Conservation (phyloP, 2,888 invertebrate genomes). For the Trichogramma dendrolimi region DNA sequence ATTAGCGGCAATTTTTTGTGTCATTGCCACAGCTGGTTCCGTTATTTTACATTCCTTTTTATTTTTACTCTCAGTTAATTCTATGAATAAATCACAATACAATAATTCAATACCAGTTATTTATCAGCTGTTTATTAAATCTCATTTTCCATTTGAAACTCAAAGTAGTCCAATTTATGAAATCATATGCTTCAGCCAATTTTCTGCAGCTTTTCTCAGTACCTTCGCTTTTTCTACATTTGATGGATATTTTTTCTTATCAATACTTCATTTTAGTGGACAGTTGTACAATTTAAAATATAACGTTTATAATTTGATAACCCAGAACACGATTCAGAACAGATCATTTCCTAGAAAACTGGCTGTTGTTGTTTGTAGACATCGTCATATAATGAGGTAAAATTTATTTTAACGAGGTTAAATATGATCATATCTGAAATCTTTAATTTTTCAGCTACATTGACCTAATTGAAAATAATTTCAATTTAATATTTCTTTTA, state of each 20-base stretch:
- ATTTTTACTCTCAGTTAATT: not conserved
- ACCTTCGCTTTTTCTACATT: slow-evolving; percentile 34
- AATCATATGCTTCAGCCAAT: slow-evolving; percentile 30
- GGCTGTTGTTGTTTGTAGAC: too few relatives aligned
- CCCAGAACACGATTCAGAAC: too few relatives aligned
- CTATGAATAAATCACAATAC: too few relatives aligned
- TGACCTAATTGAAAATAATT: too few relatives aligned
- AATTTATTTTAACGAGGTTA: too few relatives aligned
- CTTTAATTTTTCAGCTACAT: too few relatives aligned
- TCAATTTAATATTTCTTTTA: too few relatives aligned
- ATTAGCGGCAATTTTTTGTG: not conserved
- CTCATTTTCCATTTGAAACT: slow-evolving; percentile 29
- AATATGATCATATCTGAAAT: too few relatives aligned
- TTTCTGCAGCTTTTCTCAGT: slow-evolving; percentile 28
- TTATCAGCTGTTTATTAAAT: not conserved
- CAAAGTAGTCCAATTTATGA: not conserved
- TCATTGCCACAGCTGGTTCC: not conserved
- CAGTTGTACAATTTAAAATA: slow-evolving; percentile 30
- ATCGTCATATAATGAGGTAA: too few relatives aligned
- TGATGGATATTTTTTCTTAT: slow-evolving; percentile 34
- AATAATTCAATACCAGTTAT: not conserved
- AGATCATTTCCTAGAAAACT: too few relatives aligned
- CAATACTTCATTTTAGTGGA: slow-evolving; percentile 38
- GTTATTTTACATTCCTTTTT: not conserved
- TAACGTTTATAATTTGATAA: too few relatives aligned